phyloP scores from a whole-genome alignment of 2,113 vertebrate genomes.

The Anser cygnoides region DNA sequence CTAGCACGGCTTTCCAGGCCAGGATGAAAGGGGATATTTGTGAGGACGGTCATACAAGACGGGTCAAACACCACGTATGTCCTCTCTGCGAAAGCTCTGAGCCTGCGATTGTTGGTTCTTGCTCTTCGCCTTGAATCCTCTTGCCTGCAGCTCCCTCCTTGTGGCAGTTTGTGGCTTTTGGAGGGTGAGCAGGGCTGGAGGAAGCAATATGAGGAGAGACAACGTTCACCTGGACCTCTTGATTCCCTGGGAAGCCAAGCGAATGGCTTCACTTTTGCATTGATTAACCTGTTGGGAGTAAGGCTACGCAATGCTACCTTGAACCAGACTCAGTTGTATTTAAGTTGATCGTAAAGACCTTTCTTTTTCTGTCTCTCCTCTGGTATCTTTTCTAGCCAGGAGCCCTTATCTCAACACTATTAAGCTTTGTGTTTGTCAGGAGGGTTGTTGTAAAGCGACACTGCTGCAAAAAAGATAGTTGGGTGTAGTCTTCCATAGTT shows the following conservation, averaged over 20 bases:
- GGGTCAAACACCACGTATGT: neutral
- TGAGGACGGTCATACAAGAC: neutral
- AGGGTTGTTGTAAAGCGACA: neutral
- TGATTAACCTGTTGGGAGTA: no score
- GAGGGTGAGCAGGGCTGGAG: neutral
- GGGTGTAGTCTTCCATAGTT: neutral
- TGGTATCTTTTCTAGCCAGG: fast-evolving
- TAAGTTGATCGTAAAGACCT: neutral
- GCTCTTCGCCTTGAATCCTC: neutral
- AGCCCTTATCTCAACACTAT: fast-evolving
- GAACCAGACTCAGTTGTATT: neutral
- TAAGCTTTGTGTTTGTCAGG: fast-evolving
- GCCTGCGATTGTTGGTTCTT: neutral
- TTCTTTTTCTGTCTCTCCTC: neutral
- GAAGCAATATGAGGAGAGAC: neutral
- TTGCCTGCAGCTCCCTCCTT: neutral
- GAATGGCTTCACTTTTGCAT: fast-evolving
- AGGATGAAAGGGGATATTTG: neutral
- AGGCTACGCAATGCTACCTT: no score
- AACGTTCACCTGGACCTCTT: neutral
- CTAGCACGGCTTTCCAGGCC: neutral
- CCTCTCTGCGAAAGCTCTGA: neutral
- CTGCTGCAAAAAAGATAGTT: neutral
- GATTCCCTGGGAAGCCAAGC: neutral
- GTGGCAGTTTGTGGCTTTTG: neutral